Base-by-base conservation (phyloP, 1,140 invertebrate genomes). In the Pararge aegeria region DNA sequence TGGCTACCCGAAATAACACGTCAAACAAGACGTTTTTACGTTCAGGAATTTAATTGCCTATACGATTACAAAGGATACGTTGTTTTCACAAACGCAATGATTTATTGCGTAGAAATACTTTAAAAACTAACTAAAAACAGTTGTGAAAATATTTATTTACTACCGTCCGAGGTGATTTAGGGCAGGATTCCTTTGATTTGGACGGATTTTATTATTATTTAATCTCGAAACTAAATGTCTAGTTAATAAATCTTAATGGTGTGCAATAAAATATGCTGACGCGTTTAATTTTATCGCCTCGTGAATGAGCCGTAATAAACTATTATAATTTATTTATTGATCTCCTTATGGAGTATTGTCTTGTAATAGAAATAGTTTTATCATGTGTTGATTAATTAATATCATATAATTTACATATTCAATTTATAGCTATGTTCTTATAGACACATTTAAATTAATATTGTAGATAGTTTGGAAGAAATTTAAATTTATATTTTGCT, bases 11-110 rank as follows among this genome's bases (percentile, higher is more conserved):
- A 61, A 72, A 66, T 56, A 68, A 61, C 63, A 66, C 61, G 61
- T 66, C 61, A 63, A 63, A 57, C 49, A 44, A 53, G 75, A 83
- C 73, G 62, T 75, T 83, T 85, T 84, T 75, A 82, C 71, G 70
- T 69, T 61, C 68, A 58, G 34, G 73, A 71, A 80, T 82, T 87
- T 85, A 80, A 85, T 80, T 74, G 79, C 76, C 72, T 85, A 82
- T 85, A 75, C 71, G 64, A 81, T 87, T 87, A 87, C 83, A 87
- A 87, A 83, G 80, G 73, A 72, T 65, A 61, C 63, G 63, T 82
- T 87, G 83, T 87, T 82, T 84, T 84, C 76, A 73, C 77, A 80
- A 70, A 69, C 58, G 54, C 40, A 58, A 30, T 83, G 79, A 87
- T 87, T 85, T 87, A 85, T 73, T 60, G 59, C 54, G 44, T 54